phyloP scores from a whole-genome alignment of 2,888 invertebrate genomes.

The Halictus ligatus region DNA sequence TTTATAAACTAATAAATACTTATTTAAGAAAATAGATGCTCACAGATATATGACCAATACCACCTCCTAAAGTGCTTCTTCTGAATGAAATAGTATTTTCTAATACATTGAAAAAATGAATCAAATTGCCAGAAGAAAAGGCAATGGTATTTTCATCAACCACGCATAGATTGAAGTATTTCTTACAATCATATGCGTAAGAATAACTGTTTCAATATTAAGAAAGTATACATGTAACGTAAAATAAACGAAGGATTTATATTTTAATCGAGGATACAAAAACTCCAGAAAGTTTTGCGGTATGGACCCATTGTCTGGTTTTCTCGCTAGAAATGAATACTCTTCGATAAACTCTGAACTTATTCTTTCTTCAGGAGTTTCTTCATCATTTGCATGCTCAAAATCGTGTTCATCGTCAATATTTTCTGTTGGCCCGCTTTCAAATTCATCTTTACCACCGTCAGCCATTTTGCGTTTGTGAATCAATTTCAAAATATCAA shows the following conservation, averaged over 20 bases:
- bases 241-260: neutral
- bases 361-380: neutral
- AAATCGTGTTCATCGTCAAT: neutral
- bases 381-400: neutral
- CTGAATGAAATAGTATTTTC: constrained; percentile 89
- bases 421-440: neutral
- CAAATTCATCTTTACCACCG: constrained; percentile 33
- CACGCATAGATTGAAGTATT: constrained; percentile 91
- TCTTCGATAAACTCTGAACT: neutral
- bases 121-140: constrained; percentile 93
- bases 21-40: constrained; percentile 81
- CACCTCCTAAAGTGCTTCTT: constrained; percentile 91
- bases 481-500: constrained; percentile 6
- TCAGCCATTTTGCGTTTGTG: constrained; percentile 42
- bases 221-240: constrained; percentile 22
- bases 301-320: constrained; percentile 31
- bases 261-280: constrained; percentile 51
- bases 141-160: constrained; percentile 90
- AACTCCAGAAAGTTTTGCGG: constrained; percentile 39
- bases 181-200: constrained; percentile 94
- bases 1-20: neutral
- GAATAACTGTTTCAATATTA: constrained; percentile 88
- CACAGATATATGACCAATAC: constrained; percentile 93
- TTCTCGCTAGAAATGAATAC: constrained; percentile 23
- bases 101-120: constrained; percentile 91